A percentile compares a stretch with the other conserved stretches of the same genome.
Evolutionary conservation across 2,888 invertebrate species (phyloP).

Genomic region (Amiota minor): DNA sequence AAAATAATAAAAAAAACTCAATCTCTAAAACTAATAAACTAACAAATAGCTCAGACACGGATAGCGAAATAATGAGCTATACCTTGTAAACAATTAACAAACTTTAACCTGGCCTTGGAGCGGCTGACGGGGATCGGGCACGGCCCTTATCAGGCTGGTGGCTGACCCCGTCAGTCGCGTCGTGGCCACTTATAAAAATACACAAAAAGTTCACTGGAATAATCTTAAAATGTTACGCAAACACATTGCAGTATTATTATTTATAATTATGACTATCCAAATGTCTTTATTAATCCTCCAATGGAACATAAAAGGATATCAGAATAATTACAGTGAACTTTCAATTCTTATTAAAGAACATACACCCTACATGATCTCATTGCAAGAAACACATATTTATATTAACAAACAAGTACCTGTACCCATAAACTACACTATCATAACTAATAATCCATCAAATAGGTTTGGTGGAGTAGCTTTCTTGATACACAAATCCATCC

Average conservation of each 20-base stretch:
- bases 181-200: no score
- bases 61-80: no score
- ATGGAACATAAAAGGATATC: constrained; percentile 41
- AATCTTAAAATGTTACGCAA: background rate
- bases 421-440: constrained; percentile 33
- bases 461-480: background rate
- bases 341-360: constrained; percentile 31
- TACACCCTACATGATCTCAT: constrained; percentile 32
- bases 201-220: background rate
- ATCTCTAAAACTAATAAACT: no score
- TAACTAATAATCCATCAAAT: constrained; percentile 18
- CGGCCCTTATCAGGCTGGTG: no score
- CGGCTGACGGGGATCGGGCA: no score
- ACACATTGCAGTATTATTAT: background rate
- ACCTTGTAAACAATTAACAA: no score
- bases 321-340: constrained; percentile 36
- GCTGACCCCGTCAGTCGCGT: no score
- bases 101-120: no score
- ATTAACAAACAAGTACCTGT: constrained; percentile 18
- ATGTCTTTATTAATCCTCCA: constrained; percentile 35
- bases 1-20: no score
- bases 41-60: no score
- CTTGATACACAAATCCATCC: no score
- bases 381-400: constrained; percentile 44
- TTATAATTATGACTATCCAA: background rate